phyloP scores from a whole-genome alignment of 2,888 invertebrate species.

The Hesperia comma region DNA sequence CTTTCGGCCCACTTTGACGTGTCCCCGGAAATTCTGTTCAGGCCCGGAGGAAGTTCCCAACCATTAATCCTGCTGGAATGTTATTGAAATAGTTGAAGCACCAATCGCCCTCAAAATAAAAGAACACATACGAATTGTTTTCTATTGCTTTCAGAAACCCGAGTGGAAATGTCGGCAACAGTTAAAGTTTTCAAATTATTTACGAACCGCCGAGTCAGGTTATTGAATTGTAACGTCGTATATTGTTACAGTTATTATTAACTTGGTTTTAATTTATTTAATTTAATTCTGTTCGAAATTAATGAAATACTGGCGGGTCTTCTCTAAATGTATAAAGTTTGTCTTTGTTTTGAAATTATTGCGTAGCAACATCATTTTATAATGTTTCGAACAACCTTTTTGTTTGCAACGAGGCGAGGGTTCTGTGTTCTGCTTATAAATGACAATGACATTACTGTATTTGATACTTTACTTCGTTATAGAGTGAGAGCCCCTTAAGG shows the following conservation, averaged over 20 bases:
- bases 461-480: too few species aligned
- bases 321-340: constrained; percentile 3
- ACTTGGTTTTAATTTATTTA: background rate
- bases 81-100: constrained; percentile 60
- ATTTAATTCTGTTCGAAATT: background rate
- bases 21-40: background rate
- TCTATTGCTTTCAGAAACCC: background rate
- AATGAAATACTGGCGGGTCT: background rate
- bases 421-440: too few species aligned
- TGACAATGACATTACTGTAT: too few species aligned
- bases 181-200: constrained; percentile 14
- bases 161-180: background rate
- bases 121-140: constrained; percentile 1
- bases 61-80: constrained; percentile 10
- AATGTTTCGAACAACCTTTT: background rate
- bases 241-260: background rate
- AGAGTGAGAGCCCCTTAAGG: too few species aligned
- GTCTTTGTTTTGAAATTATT: background rate
- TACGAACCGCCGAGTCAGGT: background rate
- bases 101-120: constrained; percentile 31
- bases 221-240: constrained; percentile 8
- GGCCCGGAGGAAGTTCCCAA: background rate
- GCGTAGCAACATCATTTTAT: background rate
- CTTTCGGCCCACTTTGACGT: background rate
- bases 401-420: background rate